phyloP scores from a whole-genome alignment of 2,888 invertebrate species.

The Aphodius sticticus region DNA sequence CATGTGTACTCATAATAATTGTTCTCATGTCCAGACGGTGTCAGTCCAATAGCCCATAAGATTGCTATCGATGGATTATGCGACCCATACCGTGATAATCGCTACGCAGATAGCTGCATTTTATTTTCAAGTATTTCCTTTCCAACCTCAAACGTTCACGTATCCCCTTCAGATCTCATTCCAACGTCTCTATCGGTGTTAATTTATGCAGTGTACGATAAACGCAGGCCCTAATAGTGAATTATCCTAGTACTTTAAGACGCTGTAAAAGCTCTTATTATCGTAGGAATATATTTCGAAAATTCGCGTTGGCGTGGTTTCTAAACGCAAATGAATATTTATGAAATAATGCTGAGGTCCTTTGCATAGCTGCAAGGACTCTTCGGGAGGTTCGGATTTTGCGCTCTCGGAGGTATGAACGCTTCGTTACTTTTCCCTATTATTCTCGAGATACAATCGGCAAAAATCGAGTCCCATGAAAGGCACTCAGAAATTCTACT shows the following conservation, averaged over 20 bases:
- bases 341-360: neutral
- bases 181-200: neutral
- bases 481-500: conserved; percentile 22
- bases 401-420: conserved; percentile 17
- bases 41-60: neutral
- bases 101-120: neutral
- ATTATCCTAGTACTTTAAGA: neutral
- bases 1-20: conserved; percentile 21
- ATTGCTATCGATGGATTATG: conserved; percentile 4
- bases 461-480: conserved; percentile 25
- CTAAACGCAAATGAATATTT: neutral
- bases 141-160: neutral
- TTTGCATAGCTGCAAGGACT: neutral
- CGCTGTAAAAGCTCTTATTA: neutral
- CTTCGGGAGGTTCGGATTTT: conserved; percentile 14
- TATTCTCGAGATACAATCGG: conserved; percentile 26
- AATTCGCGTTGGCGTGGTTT: neutral
- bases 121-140: neutral
- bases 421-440: conserved; percentile 26
- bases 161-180: neutral
- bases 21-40: neutral
- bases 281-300: neutral
- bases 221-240: neutral
- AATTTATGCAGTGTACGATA: neutral
- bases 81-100: neutral